Conservation (phyloP, 1,140 invertebrate genomes). For the Dendrolimus kikuchii region DNA sequence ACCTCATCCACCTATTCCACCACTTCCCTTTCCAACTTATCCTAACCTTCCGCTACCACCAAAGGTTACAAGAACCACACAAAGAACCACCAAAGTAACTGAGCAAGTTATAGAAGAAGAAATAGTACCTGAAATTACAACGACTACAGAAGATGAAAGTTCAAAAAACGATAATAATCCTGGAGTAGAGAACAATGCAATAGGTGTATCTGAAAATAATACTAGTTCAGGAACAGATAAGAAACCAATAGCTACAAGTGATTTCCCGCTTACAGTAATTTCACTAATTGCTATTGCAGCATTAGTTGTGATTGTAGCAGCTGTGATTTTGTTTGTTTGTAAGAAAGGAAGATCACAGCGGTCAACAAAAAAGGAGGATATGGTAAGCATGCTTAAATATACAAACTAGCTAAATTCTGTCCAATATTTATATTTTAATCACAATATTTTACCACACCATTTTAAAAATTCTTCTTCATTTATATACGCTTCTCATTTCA, state of each 20-base stretch:
- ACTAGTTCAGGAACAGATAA: conserved; percentile 27
- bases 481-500: too few species aligned
- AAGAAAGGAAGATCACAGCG: conserved; percentile 43
- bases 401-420: too few species aligned
- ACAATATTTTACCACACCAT: too few species aligned
- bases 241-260: conserved; percentile 27
- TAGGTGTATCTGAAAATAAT: conserved; percentile 21
- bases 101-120: conserved; percentile 28
- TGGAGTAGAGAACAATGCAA: conserved; percentile 22
- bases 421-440: too few species aligned
- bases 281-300: conserved; percentile 51
- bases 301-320: conserved; percentile 52
- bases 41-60: conserved; percentile 26
- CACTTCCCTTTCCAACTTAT: conserved; percentile 30
- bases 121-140: conserved; percentile 46
- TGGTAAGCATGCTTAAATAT: conserved; percentile 36
- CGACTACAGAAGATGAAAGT: conserved; percentile 28
- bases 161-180: conserved; percentile 28
- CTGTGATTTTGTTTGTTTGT: conserved; percentile 54
- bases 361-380: conserved; percentile 50
- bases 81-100: conserved; percentile 50
- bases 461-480: too few species aligned
- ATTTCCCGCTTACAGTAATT: conserved; percentile 47
- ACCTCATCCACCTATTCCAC: conserved; percentile 32
- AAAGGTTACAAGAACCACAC: conserved; percentile 30